phyloP scores from a whole-genome alignment of 2,888 invertebrate species.

The Norana najaformis region DNA sequence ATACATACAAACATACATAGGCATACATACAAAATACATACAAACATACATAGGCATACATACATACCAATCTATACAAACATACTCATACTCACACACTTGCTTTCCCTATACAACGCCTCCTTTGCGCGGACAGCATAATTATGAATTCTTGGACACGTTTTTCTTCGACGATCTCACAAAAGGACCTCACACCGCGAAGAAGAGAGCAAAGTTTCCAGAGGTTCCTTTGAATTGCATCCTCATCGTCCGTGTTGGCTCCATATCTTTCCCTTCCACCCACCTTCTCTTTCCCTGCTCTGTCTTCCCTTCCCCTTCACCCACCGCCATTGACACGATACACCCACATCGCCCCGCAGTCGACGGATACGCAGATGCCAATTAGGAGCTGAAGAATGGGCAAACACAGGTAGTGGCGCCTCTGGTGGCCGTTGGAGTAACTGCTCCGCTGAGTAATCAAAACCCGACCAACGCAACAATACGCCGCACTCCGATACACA shows the following conservation, averaged over 20 bases:
- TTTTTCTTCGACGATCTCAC: too few species aligned
- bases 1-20: too few species aligned
- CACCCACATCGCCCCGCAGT: neutral
- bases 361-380: neutral
- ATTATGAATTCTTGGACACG: too few species aligned
- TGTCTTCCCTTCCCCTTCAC: neutral
- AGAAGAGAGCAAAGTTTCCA: neutral
- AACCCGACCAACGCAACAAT: neutral
- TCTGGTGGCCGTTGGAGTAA: neutral
- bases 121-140: too few species aligned
- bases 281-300: neutral
- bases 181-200: neutral
- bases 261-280: neutral
- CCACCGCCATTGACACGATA: neutral
- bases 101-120: too few species aligned
- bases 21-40: too few species aligned
- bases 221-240: too few species aligned
- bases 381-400: neutral
- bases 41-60: too few species aligned
- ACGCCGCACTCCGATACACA: too few species aligned
- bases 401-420: neutral
- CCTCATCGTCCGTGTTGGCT: too few species aligned
- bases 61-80: too few species aligned
- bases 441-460: conserved; percentile 5
- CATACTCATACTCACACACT: too few species aligned